Percentiles rank a stretch among this genome's conserved stretches.
These are phyloP conservation scores for Calameuta pallipes DNA, from an alignment of 2,888 invertebrate species.

Conservation along the genomic window DNA sequence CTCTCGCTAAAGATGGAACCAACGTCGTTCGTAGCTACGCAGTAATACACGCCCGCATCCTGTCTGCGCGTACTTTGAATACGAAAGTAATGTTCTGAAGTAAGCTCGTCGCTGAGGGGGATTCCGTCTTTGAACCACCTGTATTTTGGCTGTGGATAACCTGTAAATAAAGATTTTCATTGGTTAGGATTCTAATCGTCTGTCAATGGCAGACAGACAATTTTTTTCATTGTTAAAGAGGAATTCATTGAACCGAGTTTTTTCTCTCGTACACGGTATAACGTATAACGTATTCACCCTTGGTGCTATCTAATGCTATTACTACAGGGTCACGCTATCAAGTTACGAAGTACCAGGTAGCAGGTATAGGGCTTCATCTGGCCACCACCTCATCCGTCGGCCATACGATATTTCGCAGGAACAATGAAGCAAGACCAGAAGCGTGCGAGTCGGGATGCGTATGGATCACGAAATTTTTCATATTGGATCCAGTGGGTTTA, in stretches of 20 bases:
- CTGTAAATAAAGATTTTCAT: slow-evolving; percentile 67
- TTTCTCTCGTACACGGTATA: neutral
- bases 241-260: neutral
- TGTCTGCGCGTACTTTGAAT: slow-evolving; percentile 83
- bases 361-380: slow-evolving; percentile 52
- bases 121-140: slow-evolving; percentile 91
- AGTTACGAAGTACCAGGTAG: slow-evolving; percentile 45
- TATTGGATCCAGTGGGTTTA: neutral
- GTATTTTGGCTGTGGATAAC: slow-evolving; percentile 92
- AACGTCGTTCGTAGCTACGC: slow-evolving; percentile 90
- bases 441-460: neutral
- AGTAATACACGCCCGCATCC: slow-evolving; percentile 92
- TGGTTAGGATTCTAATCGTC: neutral
- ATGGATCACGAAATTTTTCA: neutral
- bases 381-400: slow-evolving; percentile 52
- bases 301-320: slow-evolving; percentile 51
- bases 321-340: slow-evolving; percentile 56
- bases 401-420: slow-evolving; percentile 50
- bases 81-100: slow-evolving; percentile 82
- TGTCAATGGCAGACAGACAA: neutral
- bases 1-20: slow-evolving; percentile 94
- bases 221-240: neutral
- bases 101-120: slow-evolving; percentile 81
- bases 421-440: slow-evolving; percentile 31
- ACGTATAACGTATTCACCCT: slow-evolving; percentile 25